Evolutionary conservation across 2,888 invertebrate species (phyloP), one percentile per base, ranked within the genome.

Genomic region (Pyrochroa serraticornis): DNA sequence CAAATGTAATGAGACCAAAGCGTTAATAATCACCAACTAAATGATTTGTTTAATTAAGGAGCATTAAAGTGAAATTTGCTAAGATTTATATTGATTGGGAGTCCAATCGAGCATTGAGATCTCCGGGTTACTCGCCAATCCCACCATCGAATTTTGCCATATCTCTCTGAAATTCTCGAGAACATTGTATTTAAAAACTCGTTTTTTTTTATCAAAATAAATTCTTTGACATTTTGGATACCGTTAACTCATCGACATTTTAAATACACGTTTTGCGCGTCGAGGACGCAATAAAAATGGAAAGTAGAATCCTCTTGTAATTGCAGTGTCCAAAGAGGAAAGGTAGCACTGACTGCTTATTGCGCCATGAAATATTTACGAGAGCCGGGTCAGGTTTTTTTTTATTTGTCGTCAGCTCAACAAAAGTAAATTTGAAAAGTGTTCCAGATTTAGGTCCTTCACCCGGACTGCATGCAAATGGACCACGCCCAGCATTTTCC

Each of bases 381-480:
- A 56, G 37, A 47, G 39, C 30, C 41, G 8, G 7, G 44, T 39
- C 13, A 38, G n/a, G 47, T 56, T 56, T 50, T 57, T 45, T 38
- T 22, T 22, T 22, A 22, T 22, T 22, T 22, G 12, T 32, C 32
- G 36, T 22, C 45, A 30, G 39, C 12, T 38, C 33, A 41, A 44
- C 34, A 63, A 65, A 66, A 65, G 60, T 43, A 64, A 64, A 68
- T 64, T 69, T 65, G 67, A 72, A 70, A 71, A 69, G 71, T 70
- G 72, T 70, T 64, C 73, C 68, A 73, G 63, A 67, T 72, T 56
- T 65, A 56, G 72, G 72, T 73, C 72, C 70, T 73, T 71, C 69
- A 73, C 71, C 73, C 61, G 61, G 22, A 22, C 22, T 30, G 50
- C 64, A 67, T 69, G 67, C 64, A 69, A 66, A 69, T 65, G 35